Percentiles rank a stretch among this genome's conserved stretches.
Evolutionary conservation across 1,140 invertebrate genomes (phyloP).

Genomic region (Drosophila malerkotliana): DNA sequence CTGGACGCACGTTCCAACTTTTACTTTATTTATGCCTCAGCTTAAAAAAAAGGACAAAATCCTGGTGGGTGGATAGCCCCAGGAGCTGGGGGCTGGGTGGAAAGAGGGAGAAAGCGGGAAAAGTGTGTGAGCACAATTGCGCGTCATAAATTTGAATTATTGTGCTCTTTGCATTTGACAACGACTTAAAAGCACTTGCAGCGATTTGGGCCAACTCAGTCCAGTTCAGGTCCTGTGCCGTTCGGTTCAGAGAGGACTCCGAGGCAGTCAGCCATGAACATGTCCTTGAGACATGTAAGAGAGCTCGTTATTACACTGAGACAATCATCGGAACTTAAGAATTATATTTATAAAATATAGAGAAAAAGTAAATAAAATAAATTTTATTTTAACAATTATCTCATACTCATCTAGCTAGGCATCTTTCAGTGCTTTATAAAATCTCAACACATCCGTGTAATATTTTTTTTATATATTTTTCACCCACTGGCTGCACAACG

Average conservation of each 20-base stretch:
- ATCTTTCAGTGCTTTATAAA: not conserved
- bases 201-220: conserved; percentile 74
- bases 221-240: conserved; percentile 1
- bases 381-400: too few species aligned
- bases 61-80: not conserved
- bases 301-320: conserved; percentile 19
- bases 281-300: conserved; percentile 69
- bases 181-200: conserved; percentile 81
- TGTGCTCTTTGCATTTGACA: conserved; percentile 80
- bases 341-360: too few species aligned
- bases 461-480: conserved; percentile 43
- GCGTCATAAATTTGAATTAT: conserved; percentile 81
- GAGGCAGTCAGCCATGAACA: conserved; percentile 64
- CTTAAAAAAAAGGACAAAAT: conserved; percentile 40
- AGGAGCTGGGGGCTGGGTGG: not conserved
- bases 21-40: conserved; percentile 69
- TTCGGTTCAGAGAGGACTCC: conserved; percentile 26
- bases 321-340: not conserved
- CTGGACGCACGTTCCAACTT: conserved; percentile 69
- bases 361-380: too few species aligned
- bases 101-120: not conserved
- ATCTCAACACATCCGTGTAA: not conserved
- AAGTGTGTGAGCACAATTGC: conserved; percentile 76
- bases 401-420: too few species aligned
- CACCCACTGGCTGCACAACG: conserved; percentile 32